Base-by-base conservation (phyloP, 2,888 invertebrate genomes). In the Ophion costatus region DNA sequence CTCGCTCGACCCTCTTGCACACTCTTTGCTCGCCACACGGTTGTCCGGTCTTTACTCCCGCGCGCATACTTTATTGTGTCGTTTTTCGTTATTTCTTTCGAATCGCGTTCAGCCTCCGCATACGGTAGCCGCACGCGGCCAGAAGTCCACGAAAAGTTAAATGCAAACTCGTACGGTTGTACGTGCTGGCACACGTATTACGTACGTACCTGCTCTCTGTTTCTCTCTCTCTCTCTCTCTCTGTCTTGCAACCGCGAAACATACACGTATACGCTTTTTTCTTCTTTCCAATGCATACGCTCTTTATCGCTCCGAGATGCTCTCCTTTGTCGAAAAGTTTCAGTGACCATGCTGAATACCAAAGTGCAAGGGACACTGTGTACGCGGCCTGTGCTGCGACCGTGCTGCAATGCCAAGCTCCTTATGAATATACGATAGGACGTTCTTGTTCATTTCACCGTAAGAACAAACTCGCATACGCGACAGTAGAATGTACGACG, bases 1-100 rank as follows among this genome's bases (percentile, higher is more conserved):
- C 88, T 89, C 90, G 91, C 89, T 90, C 87, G 89, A 91, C 88
- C 89, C 83, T 80, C 83, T 75, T 77, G 45, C 66, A 61, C 63
- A 63, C 70, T 29, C 51, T 57, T 38, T 76, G 33, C 66, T 69
- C 24, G 33, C 64, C 22, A 57, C 73, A 45, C 64, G 14, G 29
- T 42, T 45, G 45, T 22, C 33, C 42, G 33, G 24, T 59, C 59
- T 69, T 14, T 42, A 11, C 69, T 45, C 84, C 83, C 75, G 81
- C 64, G 67, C 84, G 85, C 20, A 5, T 11, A 33, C 20, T 20
- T 57, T 59, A 57, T 73, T 42, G 38, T 24, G 17, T 4, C 75
- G 66, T 86, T 87, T 86, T 85, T 61, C 69, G 67, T 77, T 61
- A 51, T 56, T 51, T 74, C 64, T 64, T 59, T 42, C 59, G 10